Percentiles rank a stretch among this genome's conserved stretches.
These are phyloP conservation scores for Saccopteryx bilineata DNA, from an alignment of 2,113 vertebrate genomes.

Conservation along the genomic window DNA sequence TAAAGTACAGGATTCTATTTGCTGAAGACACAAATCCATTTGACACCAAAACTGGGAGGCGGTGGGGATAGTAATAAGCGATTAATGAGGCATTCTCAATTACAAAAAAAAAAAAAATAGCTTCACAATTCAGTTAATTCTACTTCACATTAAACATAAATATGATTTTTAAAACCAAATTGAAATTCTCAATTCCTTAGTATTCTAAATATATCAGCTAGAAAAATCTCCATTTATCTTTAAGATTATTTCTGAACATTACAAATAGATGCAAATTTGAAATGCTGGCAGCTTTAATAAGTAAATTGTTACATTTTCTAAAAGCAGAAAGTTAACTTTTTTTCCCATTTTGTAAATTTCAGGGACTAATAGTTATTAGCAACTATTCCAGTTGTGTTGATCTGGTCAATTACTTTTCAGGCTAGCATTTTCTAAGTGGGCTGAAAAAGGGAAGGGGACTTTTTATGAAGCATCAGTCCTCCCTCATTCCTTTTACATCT, in stretches of 20 bases:
- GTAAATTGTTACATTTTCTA: conserved; percentile 59
- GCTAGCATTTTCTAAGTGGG: neutral
- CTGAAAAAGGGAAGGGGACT: neutral
- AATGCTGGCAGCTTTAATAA: conserved; percentile 18
- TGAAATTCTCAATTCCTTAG: conserved; percentile 55
- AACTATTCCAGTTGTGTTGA: neutral
- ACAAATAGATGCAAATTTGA: conserved; percentile 64
- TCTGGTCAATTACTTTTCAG: neutral
- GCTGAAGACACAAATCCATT: neutral
- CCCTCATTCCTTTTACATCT: neutral
- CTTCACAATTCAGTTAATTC: conserved; percentile 40
- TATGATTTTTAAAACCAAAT: conserved; percentile 71
- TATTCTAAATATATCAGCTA: conserved; percentile 47
- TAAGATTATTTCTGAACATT: conserved; percentile 35
- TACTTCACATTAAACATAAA: neutral
- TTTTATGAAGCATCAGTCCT: conserved; percentile 1
- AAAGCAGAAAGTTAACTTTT: neutral
- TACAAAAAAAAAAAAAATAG: neutral
- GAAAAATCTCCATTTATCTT: neutral
- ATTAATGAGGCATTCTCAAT: neutral
- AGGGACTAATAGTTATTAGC: neutral
- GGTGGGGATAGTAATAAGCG: neutral
- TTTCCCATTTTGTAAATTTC: neutral
- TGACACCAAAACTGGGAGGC: neutral
- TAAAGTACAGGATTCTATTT: neutral